A percentile compares a stretch with the other conserved stretches of the same genome.
These are phyloP conservation scores for Ariopsis seemanni DNA, from an alignment of 2,113 vertebrate genomes.

Conservation along the genomic window DNA sequence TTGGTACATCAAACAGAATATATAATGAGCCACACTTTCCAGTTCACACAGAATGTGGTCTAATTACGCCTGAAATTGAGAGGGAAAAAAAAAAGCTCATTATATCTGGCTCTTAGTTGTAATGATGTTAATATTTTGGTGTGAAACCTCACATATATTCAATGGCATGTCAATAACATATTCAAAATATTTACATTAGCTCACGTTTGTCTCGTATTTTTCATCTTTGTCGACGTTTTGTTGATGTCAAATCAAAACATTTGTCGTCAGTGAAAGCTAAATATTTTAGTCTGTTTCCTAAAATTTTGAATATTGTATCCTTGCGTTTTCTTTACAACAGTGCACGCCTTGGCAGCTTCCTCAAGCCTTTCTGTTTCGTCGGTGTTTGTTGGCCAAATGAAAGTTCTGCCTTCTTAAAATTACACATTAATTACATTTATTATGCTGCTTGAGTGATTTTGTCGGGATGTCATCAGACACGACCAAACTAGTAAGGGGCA, in stretches of 20 bases:
- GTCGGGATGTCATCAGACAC: not conserved
- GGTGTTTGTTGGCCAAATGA: not conserved
- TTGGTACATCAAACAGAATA: constrained; percentile 9
- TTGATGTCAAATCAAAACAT: not conserved
- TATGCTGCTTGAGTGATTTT: not conserved
- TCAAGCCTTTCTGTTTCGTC: not conserved
- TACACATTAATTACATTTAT: not conserved
- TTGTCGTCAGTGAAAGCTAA: not conserved
- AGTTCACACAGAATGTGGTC: not conserved
- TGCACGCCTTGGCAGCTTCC: too few species aligned
- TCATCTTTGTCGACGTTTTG: not conserved
- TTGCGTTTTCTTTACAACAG: not conserved
- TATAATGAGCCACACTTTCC: not conserved
- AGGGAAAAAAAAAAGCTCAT: too few species aligned
- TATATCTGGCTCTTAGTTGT: not conserved
- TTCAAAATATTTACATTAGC: not conserved
- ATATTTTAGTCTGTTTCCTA: not conserved
- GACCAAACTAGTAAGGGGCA: not conserved
- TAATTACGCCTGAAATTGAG: not conserved
- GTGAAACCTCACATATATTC: not conserved
- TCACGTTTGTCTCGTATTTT: too few species aligned
- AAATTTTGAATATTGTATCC: not conserved
- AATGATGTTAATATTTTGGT: not conserved
- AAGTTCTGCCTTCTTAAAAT: not conserved
- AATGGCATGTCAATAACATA: not conserved